Conservation (phyloP, 1,140 invertebrate genomes). For the Maniola jurtina region DNA sequence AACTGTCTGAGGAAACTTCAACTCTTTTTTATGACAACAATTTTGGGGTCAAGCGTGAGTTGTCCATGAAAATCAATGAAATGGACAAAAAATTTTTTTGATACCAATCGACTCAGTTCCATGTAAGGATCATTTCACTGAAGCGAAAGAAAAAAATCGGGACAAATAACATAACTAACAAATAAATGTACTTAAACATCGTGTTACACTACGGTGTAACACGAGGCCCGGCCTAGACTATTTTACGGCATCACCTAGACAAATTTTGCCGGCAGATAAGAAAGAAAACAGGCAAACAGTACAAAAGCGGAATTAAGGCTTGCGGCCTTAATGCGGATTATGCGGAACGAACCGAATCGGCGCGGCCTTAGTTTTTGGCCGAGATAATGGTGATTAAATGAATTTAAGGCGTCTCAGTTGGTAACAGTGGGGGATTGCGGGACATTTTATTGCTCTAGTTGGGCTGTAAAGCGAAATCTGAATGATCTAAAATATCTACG, state of each 20-base stretch:
- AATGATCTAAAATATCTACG: conserved; percentile 29
- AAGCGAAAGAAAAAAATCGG: no score
- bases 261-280: conserved; percentile 70
- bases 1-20: no score
- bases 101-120: no score
- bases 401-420: conserved; percentile 49
- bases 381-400: conserved; percentile 66
- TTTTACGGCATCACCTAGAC: conserved; percentile 68
- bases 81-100: no score
- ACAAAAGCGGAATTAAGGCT: conserved; percentile 59
- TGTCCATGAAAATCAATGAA: no score
- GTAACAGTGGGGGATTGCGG: conserved; percentile 35
- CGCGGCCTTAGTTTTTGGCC: conserved; percentile 52
- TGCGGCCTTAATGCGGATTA: conserved; percentile 62
- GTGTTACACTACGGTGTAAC: conserved; percentile 37
- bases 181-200: no score
- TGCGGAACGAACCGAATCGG: conserved; percentile 44
- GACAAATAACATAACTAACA: no score
- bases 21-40: no score
- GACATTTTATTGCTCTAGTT: conserved; percentile 39
- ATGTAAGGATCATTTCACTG: no score
- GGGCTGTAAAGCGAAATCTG: conserved; percentile 34
- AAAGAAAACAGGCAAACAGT: conserved; percentile 59
- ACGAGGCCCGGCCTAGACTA: conserved; percentile 35
- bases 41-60: no score